Evolutionary conservation across 2,797 vertebrate genomes (phyloP), one percentile per base, ranked within the genome.

Genomic region (Labroides dimidiatus): DNA sequence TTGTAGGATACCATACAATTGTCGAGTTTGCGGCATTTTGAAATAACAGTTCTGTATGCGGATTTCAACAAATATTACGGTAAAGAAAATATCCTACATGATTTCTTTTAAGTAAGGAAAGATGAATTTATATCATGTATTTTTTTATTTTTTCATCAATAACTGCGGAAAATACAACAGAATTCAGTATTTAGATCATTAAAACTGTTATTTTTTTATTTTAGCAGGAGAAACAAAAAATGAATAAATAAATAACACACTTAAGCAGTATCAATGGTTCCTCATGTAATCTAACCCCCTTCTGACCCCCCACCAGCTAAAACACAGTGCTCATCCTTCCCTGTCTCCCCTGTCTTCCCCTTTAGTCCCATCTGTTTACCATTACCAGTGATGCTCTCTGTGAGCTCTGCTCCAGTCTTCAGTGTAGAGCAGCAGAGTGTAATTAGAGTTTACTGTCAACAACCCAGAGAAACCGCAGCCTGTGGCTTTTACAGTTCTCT

Each of bases 361-460:
- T 42, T 19, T 43, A 3, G 66, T 64, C 60, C 76, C 89, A 94
- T 94, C 91, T 94, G 93, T 81, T 89, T 73, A 67, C 75, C 83
- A 93, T 94, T 93, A 92, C 43, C 76, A 53, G 59, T 64, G 82
- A 91, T 88, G 84, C 84, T 80, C 85, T 58, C 39, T 50, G 20
- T 48, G 47, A 72, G 82, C 76, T 75, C 76, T 69, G 62, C 75
- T 81, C 81, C 72, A 74, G 65, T 75, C 81, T 63, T 78, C 79
- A 83, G 77, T 75, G 71, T 65, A 83, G 82, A 86, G 89, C 78
- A 85, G 85, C 74, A 62, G 19, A 85, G 86, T 82, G 81, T 91
- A 92, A 93, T 93, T 93, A 90, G 63, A 71, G 86, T 91, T 92
- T 89, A 91, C 88, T 86, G 87, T 92, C 87, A 92, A 91, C 90